Evolutionary conservation across 2,113 vertebrate species (phyloP).

Genomic region (Ornithorhynchus anatinus): DNA sequence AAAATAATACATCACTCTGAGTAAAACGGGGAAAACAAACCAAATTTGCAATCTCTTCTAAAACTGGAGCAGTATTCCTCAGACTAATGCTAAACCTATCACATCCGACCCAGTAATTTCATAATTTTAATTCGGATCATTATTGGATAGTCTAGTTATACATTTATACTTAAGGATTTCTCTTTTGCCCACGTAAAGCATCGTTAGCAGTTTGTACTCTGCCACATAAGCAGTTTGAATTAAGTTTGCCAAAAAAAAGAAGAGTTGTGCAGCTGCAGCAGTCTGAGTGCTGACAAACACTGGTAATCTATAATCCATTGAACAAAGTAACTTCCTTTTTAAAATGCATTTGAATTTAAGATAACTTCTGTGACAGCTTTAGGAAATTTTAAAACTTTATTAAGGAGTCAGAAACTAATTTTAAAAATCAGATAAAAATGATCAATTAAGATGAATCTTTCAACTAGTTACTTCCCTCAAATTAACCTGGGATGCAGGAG

Average conservation of each 20-base stretch:
- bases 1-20: no score
- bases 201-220: constrained; percentile 31
- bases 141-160: constrained; percentile 9
- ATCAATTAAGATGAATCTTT: no score
- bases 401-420: background rate
- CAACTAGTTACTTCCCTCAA: no score
- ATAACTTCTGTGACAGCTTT: background rate
- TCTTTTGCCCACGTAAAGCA: background rate
- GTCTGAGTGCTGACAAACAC: constrained; percentile 17
- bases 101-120: background rate
- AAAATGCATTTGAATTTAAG: background rate
- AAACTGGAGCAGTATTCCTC: background rate
- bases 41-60: background rate
- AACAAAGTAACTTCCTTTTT: constrained; percentile 11
- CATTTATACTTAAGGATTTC: background rate
- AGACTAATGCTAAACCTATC: background rate
- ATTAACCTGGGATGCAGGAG: no score
- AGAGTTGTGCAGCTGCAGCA: constrained; percentile 60
- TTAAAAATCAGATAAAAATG: background rate
- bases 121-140: background rate
- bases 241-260: constrained; percentile 51
- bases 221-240: constrained; percentile 56
- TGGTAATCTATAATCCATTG: constrained; percentile 28
- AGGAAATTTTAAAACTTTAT: no score
- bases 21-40: background rate